A percentile compares a stretch with the other conserved stretches of the same genome.
Evolutionary conservation across 1,140 invertebrate species (phyloP).

Genomic region (Leptopilina boulardi): DNA sequence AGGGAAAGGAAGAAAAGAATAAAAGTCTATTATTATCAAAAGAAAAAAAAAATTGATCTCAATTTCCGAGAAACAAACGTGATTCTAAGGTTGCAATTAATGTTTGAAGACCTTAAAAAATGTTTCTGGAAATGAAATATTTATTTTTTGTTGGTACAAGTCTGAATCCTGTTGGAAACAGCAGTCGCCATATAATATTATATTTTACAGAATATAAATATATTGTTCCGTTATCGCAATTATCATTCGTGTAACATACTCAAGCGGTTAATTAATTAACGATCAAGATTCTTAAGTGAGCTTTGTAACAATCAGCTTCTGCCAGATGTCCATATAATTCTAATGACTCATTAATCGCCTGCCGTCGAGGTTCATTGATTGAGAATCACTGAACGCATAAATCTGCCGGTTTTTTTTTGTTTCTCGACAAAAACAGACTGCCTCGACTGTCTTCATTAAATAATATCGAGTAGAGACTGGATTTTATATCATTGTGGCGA

Average conservation of each 20-base stretch:
- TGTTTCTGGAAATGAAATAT: not conserved
- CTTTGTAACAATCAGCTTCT: constrained; percentile 32
- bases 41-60: constrained; percentile 11
- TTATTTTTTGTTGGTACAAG: not conserved
- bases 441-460: constrained; percentile 18
- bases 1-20: constrained; percentile 24
- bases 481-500: not conserved
- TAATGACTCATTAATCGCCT: constrained; percentile 8
- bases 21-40: constrained; percentile 28
- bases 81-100: constrained; percentile 8
- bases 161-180: constrained; percentile 37
- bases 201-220: constrained; percentile 71
- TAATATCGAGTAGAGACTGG: constrained; percentile 27
- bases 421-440: constrained; percentile 28
- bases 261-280: constrained; percentile 30
- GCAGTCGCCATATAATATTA: constrained; percentile 60
- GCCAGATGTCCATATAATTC: constrained; percentile 31
- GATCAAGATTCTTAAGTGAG: constrained; percentile 31
- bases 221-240: constrained; percentile 67
- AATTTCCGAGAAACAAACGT: constrained; percentile 22
- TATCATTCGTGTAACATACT: constrained; percentile 51
- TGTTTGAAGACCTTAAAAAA: constrained; percentile 20
- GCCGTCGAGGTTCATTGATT: constrained; percentile 19
- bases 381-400: constrained; percentile 22
- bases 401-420: not conserved